Base-by-base conservation (phyloP, 2,113 vertebrate species). In the Cricetomys ansorgei region DNA sequence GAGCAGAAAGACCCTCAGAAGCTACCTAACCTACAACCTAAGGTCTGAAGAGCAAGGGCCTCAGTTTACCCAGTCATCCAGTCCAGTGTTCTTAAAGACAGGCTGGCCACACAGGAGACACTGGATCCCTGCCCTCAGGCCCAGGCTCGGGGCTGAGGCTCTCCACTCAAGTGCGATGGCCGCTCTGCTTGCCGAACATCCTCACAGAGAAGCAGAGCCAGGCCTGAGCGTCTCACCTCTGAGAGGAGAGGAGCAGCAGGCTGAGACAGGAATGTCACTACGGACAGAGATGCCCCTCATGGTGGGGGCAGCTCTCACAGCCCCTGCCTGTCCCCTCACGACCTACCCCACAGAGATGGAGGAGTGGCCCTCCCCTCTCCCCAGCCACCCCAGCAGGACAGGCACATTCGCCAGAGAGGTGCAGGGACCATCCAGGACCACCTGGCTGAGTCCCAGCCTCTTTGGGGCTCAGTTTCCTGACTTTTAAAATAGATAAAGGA, bases 161-260 rank as follows among this genome's bases (percentile, higher is more conserved):
- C n/a, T 45, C 31, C 43, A 0, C 17, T 6, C 1, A 40, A 34
- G 48, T n/a, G 31, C 21, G 31, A 73, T 43, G 3, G 29, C 23
- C 15, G 25, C 45, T 53, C 45, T 40, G 64, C 45, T 50, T 5
- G n/a, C n/a, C n/a, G 11, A 27, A 13, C 0, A 0, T 0, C 21
- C 34, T 53, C 59, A 57, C 48, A 12, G 31, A 84, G 62, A 27
- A 50, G 23, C 11, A 31, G 27, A 21, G 70, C 29, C 48, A 23
- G 67, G n/a, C 34, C 37, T 4, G 45, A 31, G 34, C 1, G 0
- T 10, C 91, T 43, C 19, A 2, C 10, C 2, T 19, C 6, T 31
- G 73, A 37, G 40, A 45, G 59, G 55, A 31, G n/a, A 31, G 55
- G n/a, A 59, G 12, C 23, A 8, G 15, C 81, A 34, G 81, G 62